Percentiles rank a stretch among this genome's conserved stretches.
phyloP scores from a whole-genome alignment of 2,888 invertebrate genomes.

The Oligia fasciuncula region DNA sequence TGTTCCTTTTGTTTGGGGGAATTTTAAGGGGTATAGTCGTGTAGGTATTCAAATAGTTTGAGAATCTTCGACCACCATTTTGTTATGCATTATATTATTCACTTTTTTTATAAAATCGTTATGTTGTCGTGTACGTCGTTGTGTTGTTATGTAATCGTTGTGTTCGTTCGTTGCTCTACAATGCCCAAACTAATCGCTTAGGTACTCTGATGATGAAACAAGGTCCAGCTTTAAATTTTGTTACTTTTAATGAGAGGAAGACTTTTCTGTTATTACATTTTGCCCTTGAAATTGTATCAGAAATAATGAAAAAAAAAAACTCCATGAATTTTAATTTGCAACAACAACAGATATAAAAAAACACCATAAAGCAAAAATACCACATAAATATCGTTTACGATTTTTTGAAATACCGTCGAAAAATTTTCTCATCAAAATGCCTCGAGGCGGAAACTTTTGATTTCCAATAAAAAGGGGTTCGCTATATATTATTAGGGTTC shows the following conservation, averaged over 20 bases:
- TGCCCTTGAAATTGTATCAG: not conserved
- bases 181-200: too few relatives aligned
- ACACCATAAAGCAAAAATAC: constrained; percentile 34
- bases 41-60: not conserved
- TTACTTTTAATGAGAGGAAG: not conserved
- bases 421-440: constrained; percentile 63
- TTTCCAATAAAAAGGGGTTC: constrained; percentile 68
- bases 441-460: constrained; percentile 62
- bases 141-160: too few relatives aligned
- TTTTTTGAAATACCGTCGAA: constrained; percentile 48
- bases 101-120: not conserved
- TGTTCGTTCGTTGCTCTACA: too few relatives aligned
- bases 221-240: not conserved
- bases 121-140: too few relatives aligned
- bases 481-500: constrained; percentile 64
- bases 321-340: constrained; percentile 42
- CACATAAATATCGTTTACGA: constrained; percentile 48
- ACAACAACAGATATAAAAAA: constrained; percentile 51
- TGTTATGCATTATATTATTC: not conserved
- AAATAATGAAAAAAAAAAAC: constrained; percentile 17
- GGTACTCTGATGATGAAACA: not conserved
- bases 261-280: not conserved
- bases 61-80: not conserved
- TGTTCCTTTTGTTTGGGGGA: constrained; percentile 12
- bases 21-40: not conserved